Conservation (phyloP, 1,140 invertebrate species). For the Drosophila punjabiensis region DNA sequence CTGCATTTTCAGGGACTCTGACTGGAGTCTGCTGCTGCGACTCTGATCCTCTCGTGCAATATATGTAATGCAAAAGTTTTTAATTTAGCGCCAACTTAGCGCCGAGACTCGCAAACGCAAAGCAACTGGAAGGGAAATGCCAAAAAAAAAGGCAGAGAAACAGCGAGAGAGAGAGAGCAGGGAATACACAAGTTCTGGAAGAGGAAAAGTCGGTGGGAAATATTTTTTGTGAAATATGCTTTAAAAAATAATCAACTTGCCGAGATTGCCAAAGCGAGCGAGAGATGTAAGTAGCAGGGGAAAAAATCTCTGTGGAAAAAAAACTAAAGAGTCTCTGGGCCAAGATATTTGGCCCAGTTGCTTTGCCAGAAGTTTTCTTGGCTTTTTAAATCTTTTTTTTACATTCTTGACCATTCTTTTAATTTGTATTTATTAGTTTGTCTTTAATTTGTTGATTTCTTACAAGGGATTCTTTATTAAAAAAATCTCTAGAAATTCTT, state of each 20-base stretch:
- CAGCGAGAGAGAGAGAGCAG: neutral
- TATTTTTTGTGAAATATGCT: conserved; percentile 69
- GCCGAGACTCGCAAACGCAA: conserved; percentile 72
- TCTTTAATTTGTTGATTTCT: neutral
- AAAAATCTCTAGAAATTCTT: neutral
- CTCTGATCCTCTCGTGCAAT: conserved; percentile 66
- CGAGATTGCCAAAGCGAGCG: conserved; percentile 46
- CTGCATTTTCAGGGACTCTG: conserved; percentile 54
- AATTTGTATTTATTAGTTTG: conserved; percentile 20
- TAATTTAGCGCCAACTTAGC: conserved; percentile 84
- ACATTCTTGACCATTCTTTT: conserved; percentile 14
- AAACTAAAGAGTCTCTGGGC: conserved; percentile 12
- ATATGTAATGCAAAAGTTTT: conserved; percentile 82
- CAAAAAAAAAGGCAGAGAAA: conserved; percentile 3
- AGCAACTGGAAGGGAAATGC: conserved; percentile 75
- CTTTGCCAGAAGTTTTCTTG: conserved; percentile 34
- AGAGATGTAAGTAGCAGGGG: neutral
- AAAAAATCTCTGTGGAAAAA: neutral
- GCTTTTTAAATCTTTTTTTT: neutral
- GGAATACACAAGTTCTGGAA: conserved; percentile 6
- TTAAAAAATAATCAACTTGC: conserved; percentile 81
- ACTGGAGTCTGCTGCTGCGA: conserved; percentile 23
- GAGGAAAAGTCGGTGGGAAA: conserved; percentile 1
- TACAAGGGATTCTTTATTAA: neutral
- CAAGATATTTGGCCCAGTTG: conserved; percentile 34